Conservation (phyloP, 2,113 vertebrate genomes). For the Mastomys coucha region DNA sequence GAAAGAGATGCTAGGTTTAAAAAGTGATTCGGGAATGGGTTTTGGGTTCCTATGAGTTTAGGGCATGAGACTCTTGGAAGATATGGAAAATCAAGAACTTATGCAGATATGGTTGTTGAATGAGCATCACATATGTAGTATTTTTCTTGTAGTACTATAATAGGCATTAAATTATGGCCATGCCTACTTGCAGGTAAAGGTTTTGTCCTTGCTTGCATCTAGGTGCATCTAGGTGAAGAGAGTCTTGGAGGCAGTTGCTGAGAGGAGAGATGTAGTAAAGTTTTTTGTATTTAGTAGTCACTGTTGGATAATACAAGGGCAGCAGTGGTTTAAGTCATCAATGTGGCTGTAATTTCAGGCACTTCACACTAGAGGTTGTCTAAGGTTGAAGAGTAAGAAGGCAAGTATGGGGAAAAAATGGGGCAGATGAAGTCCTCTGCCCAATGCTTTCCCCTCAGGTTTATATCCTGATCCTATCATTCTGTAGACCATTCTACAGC, state of each 20-base stretch:
- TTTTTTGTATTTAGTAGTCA: neutral
- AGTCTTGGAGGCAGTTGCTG: neutral
- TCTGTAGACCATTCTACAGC: neutral
- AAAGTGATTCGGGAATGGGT: neutral
- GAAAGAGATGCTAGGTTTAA: neutral
- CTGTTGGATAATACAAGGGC: neutral
- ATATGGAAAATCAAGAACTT: neutral
- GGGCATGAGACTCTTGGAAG: neutral
- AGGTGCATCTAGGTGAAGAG: fast-evolving
- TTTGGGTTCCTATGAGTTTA: neutral
- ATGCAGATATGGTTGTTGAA: too few relatives aligned
- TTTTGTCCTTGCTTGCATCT: neutral
- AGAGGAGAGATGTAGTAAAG: neutral
- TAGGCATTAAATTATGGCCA: neutral
- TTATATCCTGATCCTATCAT: neutral
- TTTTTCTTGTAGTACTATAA: too few relatives aligned
- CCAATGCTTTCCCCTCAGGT: neutral
- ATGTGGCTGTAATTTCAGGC: neutral
- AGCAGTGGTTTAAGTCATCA: neutral
- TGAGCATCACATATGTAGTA: neutral
- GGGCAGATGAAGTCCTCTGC: neutral
- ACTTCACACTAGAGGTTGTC: neutral
- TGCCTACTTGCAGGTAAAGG: neutral
- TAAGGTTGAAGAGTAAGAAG: neutral
- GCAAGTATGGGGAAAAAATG: neutral